These are phyloP conservation scores for Acanthoscelides obtectus DNA, from an alignment of 2,888 invertebrate genomes.

Conservation along the genomic window DNA sequence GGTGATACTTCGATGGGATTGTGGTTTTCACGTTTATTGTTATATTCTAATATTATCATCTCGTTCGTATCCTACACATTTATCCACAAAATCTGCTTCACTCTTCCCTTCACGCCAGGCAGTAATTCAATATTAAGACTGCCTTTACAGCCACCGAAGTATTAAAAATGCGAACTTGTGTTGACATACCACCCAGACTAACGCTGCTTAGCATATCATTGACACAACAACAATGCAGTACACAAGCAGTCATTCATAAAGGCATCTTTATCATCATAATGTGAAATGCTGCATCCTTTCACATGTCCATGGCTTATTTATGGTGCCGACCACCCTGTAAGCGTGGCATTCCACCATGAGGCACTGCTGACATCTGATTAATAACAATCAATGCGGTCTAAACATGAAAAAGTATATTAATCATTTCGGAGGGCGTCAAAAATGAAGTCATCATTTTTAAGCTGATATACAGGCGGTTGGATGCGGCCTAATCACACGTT, in stretches of 20 bases:
- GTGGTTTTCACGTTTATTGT: too few species aligned
- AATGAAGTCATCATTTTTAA: constrained; percentile 46
- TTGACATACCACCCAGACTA: not conserved
- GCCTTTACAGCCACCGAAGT: too few species aligned
- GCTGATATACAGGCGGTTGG: constrained; percentile 7
- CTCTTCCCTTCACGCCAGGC: too few species aligned
- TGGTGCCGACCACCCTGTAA: not conserved
- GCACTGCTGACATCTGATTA: not conserved
- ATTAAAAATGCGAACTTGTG: too few species aligned
- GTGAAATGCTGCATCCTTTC: not conserved
- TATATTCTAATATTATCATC: too few species aligned
- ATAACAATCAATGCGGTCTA: not conserved
- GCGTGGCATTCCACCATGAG: not conserved
- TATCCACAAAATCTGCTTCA: too few species aligned
- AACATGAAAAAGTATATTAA: not conserved
- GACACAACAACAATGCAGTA: not conserved
- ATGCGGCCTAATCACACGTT: constrained; percentile 39
- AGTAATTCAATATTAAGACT: too few species aligned
- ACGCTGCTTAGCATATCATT: not conserved
- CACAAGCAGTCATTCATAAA: not conserved
- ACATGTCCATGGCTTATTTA: not conserved
- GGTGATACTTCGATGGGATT: too few species aligned
- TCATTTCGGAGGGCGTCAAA: constrained; percentile 17
- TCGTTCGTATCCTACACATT: too few species aligned
- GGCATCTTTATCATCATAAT: not conserved